These are phyloP conservation scores for Melieria omissa DNA, from an alignment of 2,888 invertebrate species.

Conservation along the genomic window DNA sequence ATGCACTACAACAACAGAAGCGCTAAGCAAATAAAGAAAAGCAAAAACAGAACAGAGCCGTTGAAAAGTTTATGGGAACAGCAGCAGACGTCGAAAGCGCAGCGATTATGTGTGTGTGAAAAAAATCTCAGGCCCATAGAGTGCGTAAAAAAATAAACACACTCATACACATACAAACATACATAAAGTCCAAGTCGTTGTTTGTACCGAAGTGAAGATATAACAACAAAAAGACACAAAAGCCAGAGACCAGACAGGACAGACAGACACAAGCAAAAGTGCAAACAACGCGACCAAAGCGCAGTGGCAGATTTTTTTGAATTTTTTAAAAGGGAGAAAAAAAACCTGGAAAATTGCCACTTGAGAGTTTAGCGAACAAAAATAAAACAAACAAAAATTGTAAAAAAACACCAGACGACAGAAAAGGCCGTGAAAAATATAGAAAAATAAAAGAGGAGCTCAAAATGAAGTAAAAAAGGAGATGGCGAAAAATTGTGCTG, in stretches of 20 bases:
- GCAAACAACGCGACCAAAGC: not conserved
- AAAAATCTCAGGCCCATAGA: no score
- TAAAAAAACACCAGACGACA: no score
- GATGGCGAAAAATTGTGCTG: not conserved
- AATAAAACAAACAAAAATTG: not conserved
- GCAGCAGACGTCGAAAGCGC: no score
- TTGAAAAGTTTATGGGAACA: no score
- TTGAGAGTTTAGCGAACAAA: not conserved
- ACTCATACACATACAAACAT: not conserved
- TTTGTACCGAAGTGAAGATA: not conserved
- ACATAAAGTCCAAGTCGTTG: not conserved
- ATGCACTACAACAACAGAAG: no score
- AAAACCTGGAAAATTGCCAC: not conserved
- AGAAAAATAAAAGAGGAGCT: no score
- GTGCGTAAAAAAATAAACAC: not conserved
- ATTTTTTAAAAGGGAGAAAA: not conserved
- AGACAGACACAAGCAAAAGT: not conserved
- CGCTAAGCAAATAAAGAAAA: no score
- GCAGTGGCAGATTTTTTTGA: not conserved
- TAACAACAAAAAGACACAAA: not conserved
- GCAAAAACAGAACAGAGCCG: no score
- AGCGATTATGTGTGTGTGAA: no score
- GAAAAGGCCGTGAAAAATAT: no score
- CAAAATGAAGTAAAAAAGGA: no score
- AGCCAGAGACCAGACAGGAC: not conserved